Base-by-base conservation (phyloP, 2,797 vertebrate species). In the Paedocypris micromegethes region DNA sequence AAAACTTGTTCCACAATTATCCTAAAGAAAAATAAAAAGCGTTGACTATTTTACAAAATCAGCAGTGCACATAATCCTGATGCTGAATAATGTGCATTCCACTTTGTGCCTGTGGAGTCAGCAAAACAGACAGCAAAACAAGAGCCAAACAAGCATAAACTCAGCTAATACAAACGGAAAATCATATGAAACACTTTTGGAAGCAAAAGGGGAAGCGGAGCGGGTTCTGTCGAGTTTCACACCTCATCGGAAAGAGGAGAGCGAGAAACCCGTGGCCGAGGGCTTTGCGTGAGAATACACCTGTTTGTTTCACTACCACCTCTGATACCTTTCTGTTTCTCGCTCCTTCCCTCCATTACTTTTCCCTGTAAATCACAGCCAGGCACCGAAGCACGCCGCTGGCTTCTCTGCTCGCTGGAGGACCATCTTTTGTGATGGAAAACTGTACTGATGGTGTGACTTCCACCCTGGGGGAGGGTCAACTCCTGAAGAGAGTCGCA, bases 361-460 rank as follows among this genome's bases (percentile, higher is more conserved):
- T 45, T 66, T 47, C 40, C 23, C 71, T 57, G 54, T 56, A 47
- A 72, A 64, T 56, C 64, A 60, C 63, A 64, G 38, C 45, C 62
- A 75, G 70, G 74, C 80, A 73, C 41, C 61, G 48, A 61, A 78
- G 75, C 74, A 71, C 70, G 77, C 82, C 74, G 46, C 66, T 80
- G 81, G 81, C 49, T 59, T 75, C 79, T 83, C 74, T 82, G 79
- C 83, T 73, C 73, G 82, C 75, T 77, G 66, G 78, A 74, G 85
- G 82, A 83, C 72, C 78, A 80, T 77, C 78, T 81, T 80, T 82
- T 84, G 82, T 89, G 85, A 90, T 74, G 75, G 81, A 88, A 88
- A 90, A 82, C 81, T 79, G 82, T 85, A 86, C 83, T 89, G 87
- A 90, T 86, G 83, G 86, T 74, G 80, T 87, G 86, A 88, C 85